Base-by-base conservation (phyloP, 2,113 vertebrate species). In the Antennarius striatus region DNA sequence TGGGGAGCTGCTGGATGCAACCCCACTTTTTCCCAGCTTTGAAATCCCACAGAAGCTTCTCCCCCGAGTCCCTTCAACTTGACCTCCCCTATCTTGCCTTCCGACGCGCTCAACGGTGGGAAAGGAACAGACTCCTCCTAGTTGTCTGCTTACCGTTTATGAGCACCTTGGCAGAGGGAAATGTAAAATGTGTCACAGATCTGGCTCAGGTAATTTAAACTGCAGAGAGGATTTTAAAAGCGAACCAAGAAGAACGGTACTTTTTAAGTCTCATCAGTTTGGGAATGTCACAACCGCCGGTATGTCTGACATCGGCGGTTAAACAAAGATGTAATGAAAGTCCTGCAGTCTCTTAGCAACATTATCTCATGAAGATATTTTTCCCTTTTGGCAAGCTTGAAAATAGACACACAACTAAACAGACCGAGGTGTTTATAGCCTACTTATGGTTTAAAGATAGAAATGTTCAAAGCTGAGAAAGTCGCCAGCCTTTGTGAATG, bases 401-500 rank as follows among this genome's bases (percentile, higher is more conserved):
- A 80, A 69, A 80, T 81, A 78, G 72, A 61, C 10, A 46, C 16
- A 15, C 47, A 36, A 10, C 22, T 40, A 46, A 61, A 57, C 32
- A 36, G 32, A 4, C 32, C 5, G 32, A 4, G 32, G 61, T 73
- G 69, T 65, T 79, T 65, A 66, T 50, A 45, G 66, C 40, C 48
- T 0, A 5, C 13, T 4, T 51, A 3, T 54, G 69, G 5, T 55
- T 1, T 57, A 70, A 66, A 80, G 56, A 67, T 74, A 76, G 56
- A 74, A 59, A 67, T 7, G 17, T 79, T 46, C 0, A 42, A 32
- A 32, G 75, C 48, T 30, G 51, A 42, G 49, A 32, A 50, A 55
- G 66, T 57, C 63, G 32, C 50, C 48, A 2, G 47, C n/a, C 50
- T 65, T 81, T 70, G 39, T 68, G 77, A 81, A 80, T 78, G 60